Evolutionary conservation across 2,113 vertebrate species (phyloP).

Genomic region (Psilopsiagon aurifrons): DNA sequence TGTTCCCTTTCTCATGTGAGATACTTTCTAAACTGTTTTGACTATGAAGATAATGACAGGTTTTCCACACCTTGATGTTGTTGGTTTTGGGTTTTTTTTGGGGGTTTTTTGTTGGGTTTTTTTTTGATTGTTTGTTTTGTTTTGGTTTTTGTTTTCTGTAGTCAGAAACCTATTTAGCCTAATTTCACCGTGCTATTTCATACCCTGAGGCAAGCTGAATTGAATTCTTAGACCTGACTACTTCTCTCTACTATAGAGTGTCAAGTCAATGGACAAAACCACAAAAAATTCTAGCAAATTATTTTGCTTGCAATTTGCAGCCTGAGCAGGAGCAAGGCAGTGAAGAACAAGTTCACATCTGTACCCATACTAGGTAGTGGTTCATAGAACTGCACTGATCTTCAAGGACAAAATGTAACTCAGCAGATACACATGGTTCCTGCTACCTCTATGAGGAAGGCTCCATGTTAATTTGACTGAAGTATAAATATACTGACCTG

Average conservation of each 20-base stretch:
- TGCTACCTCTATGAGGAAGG: not conserved
- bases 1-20: not conserved
- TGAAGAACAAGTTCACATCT: not conserved
- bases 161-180: not conserved
- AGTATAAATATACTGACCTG: slow-evolving; percentile 34
- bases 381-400: not conserved
- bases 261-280: not conserved
- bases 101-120: no score
- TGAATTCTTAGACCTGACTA: not conserved
- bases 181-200: not conserved
- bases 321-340: not conserved
- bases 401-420: not conserved
- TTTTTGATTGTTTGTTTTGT: not conserved
- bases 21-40: not conserved
- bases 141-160: not conserved
- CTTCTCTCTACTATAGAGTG: not conserved
- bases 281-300: not conserved
- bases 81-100: no score
- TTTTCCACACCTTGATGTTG: not conserved
- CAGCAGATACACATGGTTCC: not conserved
- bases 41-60: not conserved
- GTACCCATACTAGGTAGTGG: not conserved
- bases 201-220: not conserved
- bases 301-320: not conserved
- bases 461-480: not conserved